Evolutionary conservation across 1,140 invertebrate species (phyloP), one percentile per base, ranked within the genome.

Genomic region (Lordiphosa clarofinis): DNA sequence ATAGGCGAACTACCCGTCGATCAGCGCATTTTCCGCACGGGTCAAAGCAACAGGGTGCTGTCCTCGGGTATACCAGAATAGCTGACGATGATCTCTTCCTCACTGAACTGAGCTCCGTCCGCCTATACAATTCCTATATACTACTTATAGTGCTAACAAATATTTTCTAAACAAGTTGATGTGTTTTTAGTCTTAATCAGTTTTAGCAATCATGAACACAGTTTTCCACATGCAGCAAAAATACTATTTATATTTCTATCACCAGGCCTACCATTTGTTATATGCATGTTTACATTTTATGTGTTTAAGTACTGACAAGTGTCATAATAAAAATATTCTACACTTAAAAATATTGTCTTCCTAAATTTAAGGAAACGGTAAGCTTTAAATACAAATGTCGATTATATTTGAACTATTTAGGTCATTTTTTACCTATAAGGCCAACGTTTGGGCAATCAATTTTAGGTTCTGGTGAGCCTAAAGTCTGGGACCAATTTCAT

Each of bases 1-100:
- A 92, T 96, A 8, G 96, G 95, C 1, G 92, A 94, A 72, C 89
- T 96, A 13, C 94, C 94, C 0, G 56, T 90, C 9, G 88, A 91
- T 1, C 93, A 96, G 71, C 91, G 94, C 56, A 93, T 96, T 61
- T 96, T 94, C 82, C 91, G 94, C 2, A 78, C 66, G 5, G 42
- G 43, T 11, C 63, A 65, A 24, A 66, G 64, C 88, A 71, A 68
- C 89, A 89, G 52, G 69, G 89, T 31, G 75, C 38, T 84, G 24
- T 76, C 64, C 49, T 73, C 56, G 54, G 84, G 69, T 44, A 79
- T 87, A 57, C 87, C 84, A 21, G 84, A 88, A 48, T 87, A 59
- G 52, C 44, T 47, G 24, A 33, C 49, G 54, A 9, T 38, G 42
- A 50, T 67, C 37, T 42, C 53, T 50, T 52, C 43, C 47, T 38